Conservation (phyloP, 2,888 invertebrate genomes). For the Copidosoma aretas region DNA sequence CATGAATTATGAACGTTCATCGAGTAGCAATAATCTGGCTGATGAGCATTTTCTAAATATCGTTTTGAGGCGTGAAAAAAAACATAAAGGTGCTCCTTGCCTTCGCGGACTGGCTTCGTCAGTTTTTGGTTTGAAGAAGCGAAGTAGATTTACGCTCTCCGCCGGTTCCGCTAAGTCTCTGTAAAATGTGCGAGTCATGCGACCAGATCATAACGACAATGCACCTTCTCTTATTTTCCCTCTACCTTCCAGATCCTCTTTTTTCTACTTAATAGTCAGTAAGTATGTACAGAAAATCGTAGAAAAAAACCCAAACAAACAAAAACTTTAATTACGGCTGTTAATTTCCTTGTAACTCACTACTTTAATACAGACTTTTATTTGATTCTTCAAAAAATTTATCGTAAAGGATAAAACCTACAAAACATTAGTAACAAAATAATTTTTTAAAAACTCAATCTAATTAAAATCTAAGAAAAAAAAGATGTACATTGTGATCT, state of each 20-base stretch:
- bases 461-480: background rate
- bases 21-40: too few species aligned
- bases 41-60: too few species aligned
- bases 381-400: conserved; percentile 18
- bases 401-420: conserved; percentile 23
- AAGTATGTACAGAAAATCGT: background rate
- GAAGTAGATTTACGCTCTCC: conserved; percentile 60
- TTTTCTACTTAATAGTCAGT: background rate
- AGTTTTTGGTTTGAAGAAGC: conserved; percentile 58
- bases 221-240: conserved; percentile 1
- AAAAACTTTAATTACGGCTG: conserved; percentile 12
- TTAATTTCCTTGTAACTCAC: conserved; percentile 23
- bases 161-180: conserved; percentile 60
- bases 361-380: too few species aligned
- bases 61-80: conserved; percentile 24
- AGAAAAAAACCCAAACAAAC: conserved; percentile 18
- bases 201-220: conserved; percentile 40
- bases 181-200: conserved; percentile 54
- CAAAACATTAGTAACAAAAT: conserved; percentile 32
- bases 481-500: conserved; percentile 27
- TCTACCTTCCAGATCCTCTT: background rate
- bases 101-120: conserved; percentile 57
- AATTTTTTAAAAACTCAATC: conserved; percentile 3
- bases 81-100: conserved; percentile 57
- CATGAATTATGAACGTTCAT: too few species aligned